Base-by-base conservation (phyloP, 1,140 invertebrate genomes). In the Mycetomoellerius zeteki region DNA sequence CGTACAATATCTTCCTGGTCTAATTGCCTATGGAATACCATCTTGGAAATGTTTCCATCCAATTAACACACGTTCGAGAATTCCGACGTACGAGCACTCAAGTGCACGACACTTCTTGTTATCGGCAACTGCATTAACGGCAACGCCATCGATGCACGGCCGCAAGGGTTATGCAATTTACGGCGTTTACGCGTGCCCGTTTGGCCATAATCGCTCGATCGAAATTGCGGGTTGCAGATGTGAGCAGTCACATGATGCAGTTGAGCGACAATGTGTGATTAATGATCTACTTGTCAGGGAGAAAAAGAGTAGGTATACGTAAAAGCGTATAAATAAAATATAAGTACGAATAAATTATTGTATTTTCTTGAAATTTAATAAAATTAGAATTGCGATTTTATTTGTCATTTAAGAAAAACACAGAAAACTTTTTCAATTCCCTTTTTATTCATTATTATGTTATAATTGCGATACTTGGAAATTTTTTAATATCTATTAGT, bases 151-250 rank as follows among this genome's bases (percentile, higher is more conserved):
- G 80, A 84, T 84, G 37, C 67, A 37, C 37, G 54, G 69, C 69
- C 69, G 80, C 80, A 84, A 75, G 80, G 69, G 80, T 84, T 75
- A 84, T 84, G 80, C 80, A 84, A 84, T 84, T 84, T 84, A 84
- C 69, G 69, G 54, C 80, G 69, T 84, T 84, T 84, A 84, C 80
- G 80, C 71, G 69, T 84, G 80, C 54, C 56, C 37, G 54, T 37
- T 50, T 21, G 54, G 69, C 69, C 37, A 73, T 84, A 84, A 84
- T 84, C 80, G 69, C 19, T 27, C 69, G 52, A 84, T 84, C 80
- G 80, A 84, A 84, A 75, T 84, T 84, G 80, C 37, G 69, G 69
- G 21, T 27, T 75, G 27, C 80, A 56, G 37, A 84, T 72, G 71
- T 73, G 54, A 84, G 54, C 54, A 60, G 54, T 62, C 54, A 69